Evolutionary conservation across 2,797 vertebrate genomes (phyloP).

Genomic region (Heliangelus exortis): DNA sequence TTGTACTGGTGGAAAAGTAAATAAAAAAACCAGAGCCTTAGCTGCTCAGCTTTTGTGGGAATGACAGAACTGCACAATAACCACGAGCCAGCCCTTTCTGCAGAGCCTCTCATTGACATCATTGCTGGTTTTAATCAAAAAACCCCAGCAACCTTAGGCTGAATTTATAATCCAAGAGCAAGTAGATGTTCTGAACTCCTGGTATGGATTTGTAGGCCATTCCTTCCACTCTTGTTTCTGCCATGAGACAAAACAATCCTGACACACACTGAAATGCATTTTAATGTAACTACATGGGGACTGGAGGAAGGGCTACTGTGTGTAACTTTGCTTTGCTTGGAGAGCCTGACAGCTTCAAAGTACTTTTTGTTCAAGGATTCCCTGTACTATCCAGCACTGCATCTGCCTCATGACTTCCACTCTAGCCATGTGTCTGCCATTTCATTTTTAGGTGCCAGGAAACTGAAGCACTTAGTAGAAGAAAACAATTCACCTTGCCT

Average conservation of each 20-base stretch:
- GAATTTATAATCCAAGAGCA: background rate
- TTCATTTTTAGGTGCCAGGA: background rate
- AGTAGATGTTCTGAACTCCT: background rate
- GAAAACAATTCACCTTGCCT: background rate
- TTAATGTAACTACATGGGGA: background rate
- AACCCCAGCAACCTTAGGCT: background rate
- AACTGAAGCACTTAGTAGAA: background rate
- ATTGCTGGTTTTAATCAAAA: background rate
- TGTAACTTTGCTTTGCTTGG: background rate
- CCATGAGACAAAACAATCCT: background rate
- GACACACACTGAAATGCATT: background rate
- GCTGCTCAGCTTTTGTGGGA: background rate
- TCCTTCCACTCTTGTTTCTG: background rate
- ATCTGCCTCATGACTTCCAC: background rate
- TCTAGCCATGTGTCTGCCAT: background rate
- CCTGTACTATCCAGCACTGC: background rate
- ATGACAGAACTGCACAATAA: background rate
- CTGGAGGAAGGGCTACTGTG: background rate
- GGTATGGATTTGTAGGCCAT: background rate
- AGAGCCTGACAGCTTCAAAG: background rate
- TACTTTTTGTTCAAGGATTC: background rate
- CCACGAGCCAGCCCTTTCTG: background rate
- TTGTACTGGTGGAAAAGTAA: background rate
- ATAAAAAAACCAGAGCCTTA: background rate
- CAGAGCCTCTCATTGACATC: background rate